A percentile compares a stretch with the other conserved stretches of the same genome.
Evolutionary conservation across 2,888 invertebrate species (phyloP).

Genomic region (Eilema caniola): DNA sequence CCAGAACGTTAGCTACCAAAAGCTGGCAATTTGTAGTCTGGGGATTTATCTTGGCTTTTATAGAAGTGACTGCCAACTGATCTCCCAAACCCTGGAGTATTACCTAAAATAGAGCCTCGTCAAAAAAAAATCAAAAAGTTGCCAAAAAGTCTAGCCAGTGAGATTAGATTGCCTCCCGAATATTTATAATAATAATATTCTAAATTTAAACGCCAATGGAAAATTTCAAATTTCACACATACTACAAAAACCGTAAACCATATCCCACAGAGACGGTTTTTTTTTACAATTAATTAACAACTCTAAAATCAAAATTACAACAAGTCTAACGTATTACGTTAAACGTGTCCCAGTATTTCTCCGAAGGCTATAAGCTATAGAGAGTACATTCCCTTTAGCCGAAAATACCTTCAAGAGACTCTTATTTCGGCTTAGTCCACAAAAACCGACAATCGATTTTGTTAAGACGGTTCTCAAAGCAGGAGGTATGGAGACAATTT

Average conservation of each 20-base stretch:
- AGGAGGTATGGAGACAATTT: conserved; percentile 15
- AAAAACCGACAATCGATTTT: conserved; percentile 24
- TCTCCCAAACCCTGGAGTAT: no score
- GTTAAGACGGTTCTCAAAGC: conserved; percentile 20
- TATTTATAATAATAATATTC: no score
- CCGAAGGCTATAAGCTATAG: conserved; percentile 19
- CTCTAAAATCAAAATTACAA: background rate
- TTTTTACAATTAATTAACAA: background rate
- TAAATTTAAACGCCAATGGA: background rate
- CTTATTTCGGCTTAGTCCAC: conserved; percentile 31
- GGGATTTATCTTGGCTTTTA: no score
- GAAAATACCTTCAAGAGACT: conserved; percentile 35
- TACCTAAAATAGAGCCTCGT: no score
- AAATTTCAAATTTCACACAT: background rate
- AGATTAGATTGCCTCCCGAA: background rate
- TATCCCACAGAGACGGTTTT: background rate
- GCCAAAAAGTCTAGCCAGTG: background rate
- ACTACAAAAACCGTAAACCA: background rate
- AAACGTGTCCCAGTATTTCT: conserved; percentile 5
- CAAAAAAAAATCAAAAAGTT: no score
- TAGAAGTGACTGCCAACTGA: background rate
- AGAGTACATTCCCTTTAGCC: conserved; percentile 18
- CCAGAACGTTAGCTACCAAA: background rate
- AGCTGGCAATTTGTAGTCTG: background rate
- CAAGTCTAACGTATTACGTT: conserved; percentile 2